Base-by-base conservation (phyloP, 2,888 invertebrate genomes). In the Caenorhabditis sp. region DNA sequence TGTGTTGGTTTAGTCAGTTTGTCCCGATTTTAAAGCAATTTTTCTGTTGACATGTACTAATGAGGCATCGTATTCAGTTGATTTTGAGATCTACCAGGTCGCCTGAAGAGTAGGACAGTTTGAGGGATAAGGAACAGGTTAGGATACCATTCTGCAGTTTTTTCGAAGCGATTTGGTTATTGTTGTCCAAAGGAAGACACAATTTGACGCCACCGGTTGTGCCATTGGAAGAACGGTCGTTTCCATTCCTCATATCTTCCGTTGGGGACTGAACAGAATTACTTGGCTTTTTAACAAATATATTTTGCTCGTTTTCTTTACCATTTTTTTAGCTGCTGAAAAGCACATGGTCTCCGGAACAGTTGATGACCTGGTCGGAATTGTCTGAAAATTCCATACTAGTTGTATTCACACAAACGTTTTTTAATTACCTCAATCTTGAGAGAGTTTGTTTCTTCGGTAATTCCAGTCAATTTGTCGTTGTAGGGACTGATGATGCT, bases 281-380 rank as follows among this genome's bases (percentile, higher is more conserved):
- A n/a, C n/a, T n/a, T n/a, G n/a, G n/a, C n/a, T n/a, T n/a, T n/a
- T n/a, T 22, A 77, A 61, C n/a, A 55, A 39, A 39, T 11, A 1
- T 20, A 20, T 39, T 15, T 46, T n/a, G 9, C 13, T 27, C n/a
- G 8, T 15, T 39, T 30, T 20, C 1, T 8, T 17, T 53, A 65
- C 73, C 58, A 59, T 43, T 65, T 59, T 73, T 22, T 55, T 71
- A 0, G 41, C 48, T 0, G 63, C 70, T 6, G 68, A 52, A 13
- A 74, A 74, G 24, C 70, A 76, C 70, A 82, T 68, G n/a, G 86
- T 81, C 56, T 87, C 86, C 22, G 87, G 87, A 27, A 87, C 86
- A 2, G 87, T 87, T 8, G 83, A 85, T 1, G 86, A 87, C 17
- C 87, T 74, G 11, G 81, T 78, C 9, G 85, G 85, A 8, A 74